phyloP scores from a whole-genome alignment of 2,888 invertebrate genomes.

The Trilocha varians region DNA sequence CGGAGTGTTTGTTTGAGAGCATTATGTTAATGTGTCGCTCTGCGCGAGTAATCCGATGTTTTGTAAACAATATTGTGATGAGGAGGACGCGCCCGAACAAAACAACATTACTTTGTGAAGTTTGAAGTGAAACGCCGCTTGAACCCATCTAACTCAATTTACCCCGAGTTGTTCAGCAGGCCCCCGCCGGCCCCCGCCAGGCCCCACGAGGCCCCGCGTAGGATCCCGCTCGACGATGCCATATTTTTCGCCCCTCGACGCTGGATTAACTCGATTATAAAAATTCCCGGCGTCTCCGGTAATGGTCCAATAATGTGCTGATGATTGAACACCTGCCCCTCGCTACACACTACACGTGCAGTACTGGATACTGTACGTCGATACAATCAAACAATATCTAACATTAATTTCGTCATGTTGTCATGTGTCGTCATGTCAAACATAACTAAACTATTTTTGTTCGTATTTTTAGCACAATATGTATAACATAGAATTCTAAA shows the following conservation, averaged over 20 bases:
- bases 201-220: too few species aligned
- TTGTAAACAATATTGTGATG: slow-evolving; percentile 21
- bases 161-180: slow-evolving; percentile 29
- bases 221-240: slow-evolving; percentile 12
- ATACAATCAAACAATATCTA: too few species aligned
- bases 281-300: slow-evolving; percentile 27
- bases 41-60: background rate
- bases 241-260: slow-evolving; percentile 24
- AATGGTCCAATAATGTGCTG: slow-evolving; percentile 32
- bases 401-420: too few species aligned
- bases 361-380: too few species aligned
- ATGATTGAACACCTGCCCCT: slow-evolving; percentile 18
- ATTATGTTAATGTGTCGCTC: background rate
- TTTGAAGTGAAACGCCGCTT: slow-evolving; percentile 37
- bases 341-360: too few species aligned
- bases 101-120: slow-evolving; percentile 43
- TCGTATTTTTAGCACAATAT: too few species aligned
- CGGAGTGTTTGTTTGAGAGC: too few species aligned
- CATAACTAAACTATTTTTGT: too few species aligned
- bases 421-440: too few species aligned
- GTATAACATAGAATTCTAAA: too few species aligned
- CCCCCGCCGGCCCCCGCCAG: too few species aligned
- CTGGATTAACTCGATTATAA: slow-evolving; percentile 42
- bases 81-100: slow-evolving; percentile 19
- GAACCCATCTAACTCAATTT: slow-evolving; percentile 44